Evolutionary conservation across 2,888 invertebrate species (phyloP).

Genomic region (Diplolepis rosae): DNA sequence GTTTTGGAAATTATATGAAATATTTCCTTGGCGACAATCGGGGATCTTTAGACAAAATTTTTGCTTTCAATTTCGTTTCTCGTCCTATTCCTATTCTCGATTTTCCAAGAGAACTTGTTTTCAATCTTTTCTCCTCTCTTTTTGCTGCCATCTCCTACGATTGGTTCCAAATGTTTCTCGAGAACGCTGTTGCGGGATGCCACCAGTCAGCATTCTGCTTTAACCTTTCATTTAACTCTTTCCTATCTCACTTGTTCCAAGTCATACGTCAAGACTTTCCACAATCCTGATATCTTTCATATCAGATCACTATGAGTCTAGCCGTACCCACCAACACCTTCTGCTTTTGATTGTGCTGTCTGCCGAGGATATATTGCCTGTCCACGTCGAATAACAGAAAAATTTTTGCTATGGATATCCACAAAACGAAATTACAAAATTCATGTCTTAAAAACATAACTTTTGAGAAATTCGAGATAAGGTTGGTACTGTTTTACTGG

Average conservation of each 20-base stretch:
- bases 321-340: slow-evolving; percentile 13
- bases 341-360: slow-evolving; percentile 2
- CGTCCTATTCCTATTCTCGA: not conserved
- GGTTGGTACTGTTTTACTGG: too few species aligned
- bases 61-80: slow-evolving; percentile 15
- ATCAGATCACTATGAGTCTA: slow-evolving; percentile 52
- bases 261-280: slow-evolving; percentile 36
- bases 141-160: slow-evolving; percentile 44
- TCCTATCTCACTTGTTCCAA: slow-evolving; percentile 30
- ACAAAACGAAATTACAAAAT: not conserved
- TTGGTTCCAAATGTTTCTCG: slow-evolving; percentile 44
- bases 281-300: slow-evolving; percentile 41
- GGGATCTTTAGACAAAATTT: slow-evolving; percentile 1
- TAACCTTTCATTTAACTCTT: slow-evolving; percentile 31
- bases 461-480: too few species aligned
- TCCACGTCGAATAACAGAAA: not conserved
- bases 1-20: too few species aligned
- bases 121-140: slow-evolving; percentile 2
- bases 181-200: slow-evolving; percentile 42
- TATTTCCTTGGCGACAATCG: not conserved
- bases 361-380: slow-evolving; percentile 2
- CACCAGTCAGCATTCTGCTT: slow-evolving; percentile 52
- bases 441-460: too few species aligned
- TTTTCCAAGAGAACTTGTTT: not conserved
- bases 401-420: not conserved